Evolutionary conservation across 2,113 vertebrate species (phyloP), one percentile per base, ranked within the genome.

Genomic region (Erythrocebus patas): DNA sequence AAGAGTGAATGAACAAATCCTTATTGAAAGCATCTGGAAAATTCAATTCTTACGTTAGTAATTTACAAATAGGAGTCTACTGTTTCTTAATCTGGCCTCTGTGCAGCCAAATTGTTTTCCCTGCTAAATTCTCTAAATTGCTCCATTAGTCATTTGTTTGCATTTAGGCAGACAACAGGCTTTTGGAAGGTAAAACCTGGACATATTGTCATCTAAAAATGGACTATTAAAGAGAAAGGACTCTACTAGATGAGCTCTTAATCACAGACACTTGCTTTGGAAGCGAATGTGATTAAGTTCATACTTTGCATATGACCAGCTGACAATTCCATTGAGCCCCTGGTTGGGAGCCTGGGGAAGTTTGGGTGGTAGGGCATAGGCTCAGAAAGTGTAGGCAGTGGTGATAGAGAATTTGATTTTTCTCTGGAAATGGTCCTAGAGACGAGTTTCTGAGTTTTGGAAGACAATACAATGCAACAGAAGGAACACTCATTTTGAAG

Each of bases 1-100:
- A 85, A 78, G 79, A 95, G 30, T 48, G 30, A 90, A 85, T 57
- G 59, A 76, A 50, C 59, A 73, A 50, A 85, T 73, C 52, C 16
- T 91, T 89, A 91, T 43, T 78, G 64, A 92, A 90, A 92, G 30
- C 6, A 68, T 79, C 25, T 76, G 87, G 68, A 82, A 95, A 94
- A 79, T 95, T 45, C 64, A 95, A 73, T 82, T 22, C 20, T 93
- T 52, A 20, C 3, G 13, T 82, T 89, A 57, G 18, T 78, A 79
- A 87, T 59, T 97, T 52, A 84, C 40, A 89, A 93, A 76, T 0
- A 96, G 59, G 50, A 91, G 16, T 9, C 22, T 18, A 22, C 22
- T 8, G 20, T 76, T 80, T 5, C 18, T 92, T 25, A 68, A 2
- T 79, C 68, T 96, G 72, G 27, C 14, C 11, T 95, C 57, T 17